Conservation (phyloP, 2,797 vertebrate genomes). For the Xiphorhynchus erythropygius region DNA sequence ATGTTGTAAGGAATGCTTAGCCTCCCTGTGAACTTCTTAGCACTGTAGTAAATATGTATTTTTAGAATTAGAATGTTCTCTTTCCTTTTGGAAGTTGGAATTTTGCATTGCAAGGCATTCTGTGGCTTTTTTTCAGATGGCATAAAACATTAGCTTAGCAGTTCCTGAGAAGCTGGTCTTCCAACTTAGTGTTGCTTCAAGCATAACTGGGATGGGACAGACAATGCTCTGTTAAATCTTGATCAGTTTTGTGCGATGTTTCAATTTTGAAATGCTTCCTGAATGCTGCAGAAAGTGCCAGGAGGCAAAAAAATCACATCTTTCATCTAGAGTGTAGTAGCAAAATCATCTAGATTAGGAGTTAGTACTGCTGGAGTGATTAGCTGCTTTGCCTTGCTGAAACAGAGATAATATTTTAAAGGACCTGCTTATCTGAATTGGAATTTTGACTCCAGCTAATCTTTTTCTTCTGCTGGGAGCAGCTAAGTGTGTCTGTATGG, state of each 20-base stretch:
- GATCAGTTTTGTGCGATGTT: background rate
- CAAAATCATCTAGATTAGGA: background rate
- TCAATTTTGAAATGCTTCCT: background rate
- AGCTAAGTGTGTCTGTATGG: background rate
- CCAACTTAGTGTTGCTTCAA: background rate
- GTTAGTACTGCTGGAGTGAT: slow-evolving; percentile 6
- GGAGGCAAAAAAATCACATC: background rate
- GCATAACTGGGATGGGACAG: background rate
- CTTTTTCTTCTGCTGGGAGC: slow-evolving; percentile 32
- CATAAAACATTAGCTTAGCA: background rate
- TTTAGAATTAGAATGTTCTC: background rate
- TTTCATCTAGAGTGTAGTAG: background rate
- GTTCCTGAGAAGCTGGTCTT: background rate
- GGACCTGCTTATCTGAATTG: slow-evolving; percentile 28
- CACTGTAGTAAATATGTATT: background rate
- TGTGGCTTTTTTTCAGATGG: background rate
- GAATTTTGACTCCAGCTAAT: slow-evolving; percentile 64
- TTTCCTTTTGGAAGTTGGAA: background rate
- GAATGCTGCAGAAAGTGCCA: background rate
- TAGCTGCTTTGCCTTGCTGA: slow-evolving; percentile 41
- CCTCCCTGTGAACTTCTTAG: slow-evolving; percentile 31
- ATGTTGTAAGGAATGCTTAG: slow-evolving; percentile 18
- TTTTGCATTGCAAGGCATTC: background rate
- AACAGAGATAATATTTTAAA: slow-evolving; percentile 43
- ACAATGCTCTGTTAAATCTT: background rate